Conservation (phyloP, 2,888 invertebrate species). For the Ormyrus labotus region DNA sequence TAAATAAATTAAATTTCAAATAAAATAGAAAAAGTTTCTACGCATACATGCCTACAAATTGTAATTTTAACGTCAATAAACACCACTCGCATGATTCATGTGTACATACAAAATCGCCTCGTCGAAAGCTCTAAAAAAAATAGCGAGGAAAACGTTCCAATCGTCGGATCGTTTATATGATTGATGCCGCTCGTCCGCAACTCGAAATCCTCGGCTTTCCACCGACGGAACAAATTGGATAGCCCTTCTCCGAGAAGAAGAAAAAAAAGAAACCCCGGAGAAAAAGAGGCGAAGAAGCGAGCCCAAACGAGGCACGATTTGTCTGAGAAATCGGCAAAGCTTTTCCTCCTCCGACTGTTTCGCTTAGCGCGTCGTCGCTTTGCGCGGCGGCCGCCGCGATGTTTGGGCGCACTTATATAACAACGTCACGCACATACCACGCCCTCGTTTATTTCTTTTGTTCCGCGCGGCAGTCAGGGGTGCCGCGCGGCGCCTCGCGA, state of each 20-base stretch:
- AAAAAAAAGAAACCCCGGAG: not conserved
- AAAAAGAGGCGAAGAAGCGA: slow-evolving; percentile 40
- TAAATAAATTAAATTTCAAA: too few relatives aligned
- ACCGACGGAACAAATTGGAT: slow-evolving; percentile 16
- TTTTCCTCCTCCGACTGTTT: slow-evolving; percentile 59
- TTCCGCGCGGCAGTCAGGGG: slow-evolving; percentile 72
- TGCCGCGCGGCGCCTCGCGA: slow-evolving; percentile 37
- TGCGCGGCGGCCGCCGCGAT: slow-evolving; percentile 11
- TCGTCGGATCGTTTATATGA: slow-evolving; percentile 9
- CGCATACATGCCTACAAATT: too few relatives aligned
- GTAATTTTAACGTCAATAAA: too few relatives aligned
- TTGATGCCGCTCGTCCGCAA: slow-evolving; percentile 4
- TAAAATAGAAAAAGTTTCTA: too few relatives aligned
- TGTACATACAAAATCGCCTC: too few relatives aligned
- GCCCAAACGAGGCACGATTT: slow-evolving; percentile 59
- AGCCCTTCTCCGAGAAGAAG: not conserved
- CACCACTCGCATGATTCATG: too few relatives aligned
- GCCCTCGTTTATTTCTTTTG: slow-evolving; percentile 74
- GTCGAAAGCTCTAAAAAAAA: too few relatives aligned
- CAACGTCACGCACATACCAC: slow-evolving; percentile 73
- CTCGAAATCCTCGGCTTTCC: not conserved
- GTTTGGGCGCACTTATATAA: slow-evolving; percentile 71
- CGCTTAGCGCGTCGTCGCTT: slow-evolving; percentile 61
- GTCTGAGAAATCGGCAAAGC: slow-evolving; percentile 61
- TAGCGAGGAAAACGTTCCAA: not conserved